Conservation (phyloP, 2,797 vertebrate species). For the Sebastes trivittatus region DNA sequence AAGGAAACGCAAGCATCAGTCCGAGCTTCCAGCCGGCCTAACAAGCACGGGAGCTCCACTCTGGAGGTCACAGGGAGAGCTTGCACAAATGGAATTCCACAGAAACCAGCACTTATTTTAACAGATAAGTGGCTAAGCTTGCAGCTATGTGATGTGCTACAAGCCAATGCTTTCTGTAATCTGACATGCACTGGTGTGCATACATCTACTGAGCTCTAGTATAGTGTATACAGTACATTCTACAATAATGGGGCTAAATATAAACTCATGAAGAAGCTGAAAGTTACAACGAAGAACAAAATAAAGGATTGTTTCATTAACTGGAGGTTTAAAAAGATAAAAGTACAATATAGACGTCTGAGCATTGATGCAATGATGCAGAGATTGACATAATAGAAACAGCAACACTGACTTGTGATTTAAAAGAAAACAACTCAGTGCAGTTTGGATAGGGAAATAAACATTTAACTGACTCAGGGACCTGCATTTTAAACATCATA, state of each 20-base stretch:
- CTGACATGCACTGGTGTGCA: conserved; percentile 34
- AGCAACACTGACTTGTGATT: neutral
- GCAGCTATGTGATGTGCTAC: conserved; percentile 58
- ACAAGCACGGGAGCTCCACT: conserved; percentile 74
- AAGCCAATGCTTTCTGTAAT: conserved; percentile 48
- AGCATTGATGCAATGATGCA: neutral
- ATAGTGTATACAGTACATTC: neutral
- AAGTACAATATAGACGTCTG: neutral
- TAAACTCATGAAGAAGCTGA: neutral
- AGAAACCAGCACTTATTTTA: conserved; percentile 69
- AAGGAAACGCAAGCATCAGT: conserved; percentile 82
- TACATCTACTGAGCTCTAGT: conserved; percentile 6
- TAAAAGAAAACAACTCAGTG: neutral
- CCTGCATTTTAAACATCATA: neutral
- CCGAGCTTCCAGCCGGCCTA: conserved; percentile 74
- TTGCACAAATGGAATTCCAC: conserved; percentile 75
- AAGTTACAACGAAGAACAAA: neutral
- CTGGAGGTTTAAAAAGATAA: neutral
- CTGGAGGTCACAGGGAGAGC: conserved; percentile 72
- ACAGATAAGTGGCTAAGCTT: conserved; percentile 67
- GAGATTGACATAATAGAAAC: neutral
- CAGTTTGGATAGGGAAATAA: neutral
- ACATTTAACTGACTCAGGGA: neutral
- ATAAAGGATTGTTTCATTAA: neutral
- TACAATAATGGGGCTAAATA: neutral